These are phyloP conservation scores for Poecilia wingei DNA, from an alignment of 2,797 vertebrate species.

Conservation along the genomic window DNA sequence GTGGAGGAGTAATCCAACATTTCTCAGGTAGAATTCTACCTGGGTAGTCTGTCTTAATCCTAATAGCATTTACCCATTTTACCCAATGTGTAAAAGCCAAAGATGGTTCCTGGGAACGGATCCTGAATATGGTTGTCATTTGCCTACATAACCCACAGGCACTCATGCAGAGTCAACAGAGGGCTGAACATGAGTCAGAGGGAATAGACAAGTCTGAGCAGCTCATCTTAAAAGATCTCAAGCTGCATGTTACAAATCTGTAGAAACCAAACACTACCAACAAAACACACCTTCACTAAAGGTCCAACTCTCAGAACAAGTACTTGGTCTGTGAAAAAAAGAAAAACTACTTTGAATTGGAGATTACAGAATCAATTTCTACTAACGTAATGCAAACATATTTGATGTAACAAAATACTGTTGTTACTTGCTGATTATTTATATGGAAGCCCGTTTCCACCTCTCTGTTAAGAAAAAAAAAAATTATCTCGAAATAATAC, in stretches of 20 bases:
- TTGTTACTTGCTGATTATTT: not conserved
- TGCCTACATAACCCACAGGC: slow-evolving; percentile 47
- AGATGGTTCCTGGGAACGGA: not conserved
- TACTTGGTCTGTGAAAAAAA: not conserved
- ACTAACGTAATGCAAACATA: not conserved
- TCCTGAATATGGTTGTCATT: not conserved
- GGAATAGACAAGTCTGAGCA: slow-evolving; percentile 19
- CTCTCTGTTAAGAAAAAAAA: no score
- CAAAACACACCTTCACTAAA: not conserved
- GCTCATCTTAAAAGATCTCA: slow-evolving; percentile 25
- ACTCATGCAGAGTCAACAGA: slow-evolving; percentile 58
- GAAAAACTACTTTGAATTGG: not conserved
- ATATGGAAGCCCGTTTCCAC: no score
- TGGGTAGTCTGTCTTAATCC: not conserved
- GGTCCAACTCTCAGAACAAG: not conserved
- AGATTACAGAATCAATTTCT: not conserved
- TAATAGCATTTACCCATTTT: no score
- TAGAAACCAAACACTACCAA: slow-evolving; percentile 52
- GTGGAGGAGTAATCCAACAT: not conserved
- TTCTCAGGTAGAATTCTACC: not conserved
- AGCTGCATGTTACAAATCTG: slow-evolving; percentile 42
- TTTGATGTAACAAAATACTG: not conserved
- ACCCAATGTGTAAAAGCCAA: not conserved
- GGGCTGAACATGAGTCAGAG: slow-evolving; percentile 54
- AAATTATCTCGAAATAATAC: no score